These are phyloP conservation scores for Origma solitaria DNA, from an alignment of 2,113 vertebrate genomes.

Conservation along the genomic window DNA sequence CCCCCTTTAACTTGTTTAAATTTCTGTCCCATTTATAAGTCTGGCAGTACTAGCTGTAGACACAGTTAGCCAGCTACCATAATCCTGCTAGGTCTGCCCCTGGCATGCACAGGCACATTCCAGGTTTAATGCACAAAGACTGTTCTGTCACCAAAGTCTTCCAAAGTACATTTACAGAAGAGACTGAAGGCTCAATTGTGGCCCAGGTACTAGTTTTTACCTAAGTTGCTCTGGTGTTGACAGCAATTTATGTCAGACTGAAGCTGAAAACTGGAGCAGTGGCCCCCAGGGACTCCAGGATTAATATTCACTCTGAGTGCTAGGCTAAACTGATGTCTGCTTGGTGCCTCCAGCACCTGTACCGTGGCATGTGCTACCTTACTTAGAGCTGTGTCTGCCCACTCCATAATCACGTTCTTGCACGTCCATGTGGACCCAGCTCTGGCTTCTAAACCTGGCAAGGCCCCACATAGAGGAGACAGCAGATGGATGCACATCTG, in stretches of 20 bases:
- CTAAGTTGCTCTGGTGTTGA: neutral
- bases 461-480: neutral
- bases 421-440: fast-evolving
- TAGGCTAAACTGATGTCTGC: neutral
- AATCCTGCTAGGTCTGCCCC: conserved; percentile 43
- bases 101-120: conserved; percentile 24
- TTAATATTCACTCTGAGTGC: neutral
- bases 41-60: conserved; percentile 22
- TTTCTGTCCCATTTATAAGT: conserved; percentile 22
- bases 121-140: conserved; percentile 37
- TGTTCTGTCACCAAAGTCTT: conserved; percentile 33
- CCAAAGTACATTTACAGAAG: conserved; percentile 14
- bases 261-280: conserved; percentile 10
- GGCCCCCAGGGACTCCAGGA: neutral
- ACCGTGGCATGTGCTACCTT: neutral
- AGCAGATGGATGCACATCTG: neutral
- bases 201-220: conserved; percentile 24
- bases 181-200: conserved; percentile 26
- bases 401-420: neutral
- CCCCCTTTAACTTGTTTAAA: neutral
- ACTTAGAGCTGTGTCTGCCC: neutral
- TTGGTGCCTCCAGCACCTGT: conserved; percentile 13
- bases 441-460: neutral
- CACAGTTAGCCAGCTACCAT: conserved; percentile 20
- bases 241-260: conserved; percentile 18